Evolutionary conservation across 2,888 invertebrate species (phyloP), one percentile per base, ranked within the genome.

Genomic region (Acanthosepion esculentum): DNA sequence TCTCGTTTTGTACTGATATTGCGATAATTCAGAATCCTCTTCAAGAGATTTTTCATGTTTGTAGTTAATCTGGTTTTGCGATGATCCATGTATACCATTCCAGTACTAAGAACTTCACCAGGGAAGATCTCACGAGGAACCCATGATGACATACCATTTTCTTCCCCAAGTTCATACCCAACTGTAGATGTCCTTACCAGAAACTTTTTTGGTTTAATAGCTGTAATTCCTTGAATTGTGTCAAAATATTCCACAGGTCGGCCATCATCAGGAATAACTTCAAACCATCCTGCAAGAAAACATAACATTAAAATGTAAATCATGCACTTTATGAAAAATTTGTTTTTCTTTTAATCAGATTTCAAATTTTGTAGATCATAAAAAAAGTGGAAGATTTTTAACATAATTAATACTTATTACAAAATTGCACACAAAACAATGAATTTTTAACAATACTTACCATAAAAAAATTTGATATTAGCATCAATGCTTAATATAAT

Each of bases 211-310:
- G 96, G 96, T 53, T 96, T 96, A 91, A 96, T 95, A 94, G 96
- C 96, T 55, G 96, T 96, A 94, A 97, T 97, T 33, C 96, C 96
- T 94, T 96, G 95, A 55, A 97, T 96, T 12, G 97, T 96, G 95
- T 97, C 97, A 94, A 96, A 97, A 94, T 97, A 97, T 95, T 97
- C 97, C 94, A 97, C 96, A 0, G 96, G 96, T n/a, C 96, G 96
- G 7, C 97, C 97, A 94, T 97, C 96, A 29, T 96, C 96, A 50
- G 97, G 97, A 18, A 97, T 95, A 15, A 97, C 96, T 94, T 97
- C 97, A 95, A 97, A 96, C 97, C 97, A 97, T 48, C 97, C 97
- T 97, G 96, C 41, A 96, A 95, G 26, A 94, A 50, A 94, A 59
- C 94, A n/a, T 18, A 48, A 92, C 4, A 20, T 6, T 10, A 92